Evolutionary conservation across 64 coral and sea anemone genomes (phyloP).

Genomic region (Dendrophyllia cribrosa): DNA sequence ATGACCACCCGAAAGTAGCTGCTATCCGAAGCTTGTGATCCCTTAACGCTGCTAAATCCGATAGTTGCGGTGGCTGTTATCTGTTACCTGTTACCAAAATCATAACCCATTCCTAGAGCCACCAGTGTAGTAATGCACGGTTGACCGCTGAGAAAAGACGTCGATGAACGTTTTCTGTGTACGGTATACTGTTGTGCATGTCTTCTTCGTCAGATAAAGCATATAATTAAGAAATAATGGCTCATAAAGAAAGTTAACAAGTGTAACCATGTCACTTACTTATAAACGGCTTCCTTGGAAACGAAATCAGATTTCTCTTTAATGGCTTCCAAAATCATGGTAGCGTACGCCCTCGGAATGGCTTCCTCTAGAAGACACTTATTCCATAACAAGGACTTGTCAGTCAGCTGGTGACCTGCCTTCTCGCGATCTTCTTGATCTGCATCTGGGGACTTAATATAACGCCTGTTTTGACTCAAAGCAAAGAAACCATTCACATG

Average conservation of each 20-base stretch:
- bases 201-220: not conserved
- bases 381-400: constrained; percentile 84
- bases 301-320: not conserved
- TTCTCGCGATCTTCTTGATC: constrained; percentile 59
- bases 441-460: constrained; percentile 83
- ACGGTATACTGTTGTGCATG: not conserved
- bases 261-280: not conserved
- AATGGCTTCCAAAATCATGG: constrained; percentile 45
- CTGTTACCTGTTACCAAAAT: too few relatives aligned
- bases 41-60: too few relatives aligned
- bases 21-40: too few relatives aligned
- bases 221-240: not conserved
- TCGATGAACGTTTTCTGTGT: not conserved
- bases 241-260: not conserved
- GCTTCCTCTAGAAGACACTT: constrained; percentile 76
- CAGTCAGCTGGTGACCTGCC: constrained; percentile 26
- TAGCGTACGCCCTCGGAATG: constrained; percentile 76
- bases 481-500: constrained; percentile 96
- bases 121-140: too few relatives aligned
- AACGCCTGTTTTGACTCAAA: constrained; percentile 88
- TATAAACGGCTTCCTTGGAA: not conserved
- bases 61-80: too few relatives aligned
- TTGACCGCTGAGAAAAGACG: too few relatives aligned
- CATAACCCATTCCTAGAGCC: too few relatives aligned
- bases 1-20: too few relatives aligned